Conservation (phyloP, 2,113 vertebrate species). For the Pagrus major region DNA sequence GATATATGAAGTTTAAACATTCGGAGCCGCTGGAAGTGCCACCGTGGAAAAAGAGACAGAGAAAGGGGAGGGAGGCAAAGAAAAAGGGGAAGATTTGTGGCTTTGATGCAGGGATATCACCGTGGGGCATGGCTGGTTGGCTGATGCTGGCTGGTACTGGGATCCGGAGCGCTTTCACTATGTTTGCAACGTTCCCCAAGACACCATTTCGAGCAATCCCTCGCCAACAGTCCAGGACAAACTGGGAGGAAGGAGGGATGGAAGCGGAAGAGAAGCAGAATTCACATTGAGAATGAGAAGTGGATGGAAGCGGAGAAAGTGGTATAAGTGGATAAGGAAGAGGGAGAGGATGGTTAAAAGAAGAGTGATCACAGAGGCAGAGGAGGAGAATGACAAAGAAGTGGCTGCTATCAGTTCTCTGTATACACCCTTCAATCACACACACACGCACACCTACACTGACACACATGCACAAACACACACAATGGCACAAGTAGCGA, state of each 20-base stretch:
- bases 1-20: constrained; percentile 89
- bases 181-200: constrained; percentile 66
- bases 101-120: constrained; percentile 94
- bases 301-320: constrained; percentile 16
- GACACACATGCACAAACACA: constrained; percentile 29
- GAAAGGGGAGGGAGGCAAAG: constrained; percentile 52
- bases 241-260: constrained; percentile 55
- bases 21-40: constrained; percentile 78
- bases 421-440: constrained; percentile 49
- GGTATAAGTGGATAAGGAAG: background rate
- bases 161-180: constrained; percentile 68
- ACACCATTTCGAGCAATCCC: constrained; percentile 69
- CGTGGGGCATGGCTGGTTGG: constrained; percentile 84
- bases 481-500: constrained; percentile 24
- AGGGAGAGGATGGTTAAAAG: constrained; percentile 1
- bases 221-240: constrained; percentile 54
- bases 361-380: constrained; percentile 18
- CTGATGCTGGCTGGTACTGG: constrained; percentile 59
- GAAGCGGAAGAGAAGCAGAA: constrained; percentile 33
- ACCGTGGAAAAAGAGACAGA: constrained; percentile 74
- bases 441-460: background rate
- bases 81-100: constrained; percentile 73
- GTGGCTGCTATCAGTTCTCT: background rate
- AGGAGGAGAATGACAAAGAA: constrained; percentile 42
- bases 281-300: constrained; percentile 2